Base-by-base conservation (phyloP, 2,113 vertebrate species). In the Myocastor coypus region DNA sequence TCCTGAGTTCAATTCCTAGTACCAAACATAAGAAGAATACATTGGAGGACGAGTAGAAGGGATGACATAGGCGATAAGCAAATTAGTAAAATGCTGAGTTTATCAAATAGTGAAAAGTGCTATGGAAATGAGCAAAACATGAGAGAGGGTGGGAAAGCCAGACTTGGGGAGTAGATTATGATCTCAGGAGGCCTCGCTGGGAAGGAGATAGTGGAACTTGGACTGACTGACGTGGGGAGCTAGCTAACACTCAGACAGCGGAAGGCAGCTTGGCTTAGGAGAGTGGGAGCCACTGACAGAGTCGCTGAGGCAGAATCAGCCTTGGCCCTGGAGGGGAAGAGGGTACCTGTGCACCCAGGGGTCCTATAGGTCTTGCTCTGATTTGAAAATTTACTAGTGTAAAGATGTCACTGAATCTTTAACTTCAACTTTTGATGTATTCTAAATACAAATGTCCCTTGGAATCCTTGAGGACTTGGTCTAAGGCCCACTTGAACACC, bases 331-430 rank as follows among this genome's bases (percentile, higher is more conserved):
- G 34, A 55, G 50, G 40, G 14, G 50, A 64, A 66, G 32, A 13
- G 46, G 14, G 14, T 1, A 2, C 17, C 22, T 64, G 46, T n/a
- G n/a, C 22, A 30, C 13, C 16, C 13, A 9, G 50, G 32, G n/a
- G 11, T 40, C 52, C 19, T 30, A 24, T 19, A 14, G 30, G 8
- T 37, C 34, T 63, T 42, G 24, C 78, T 73, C 83, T 85, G 37
- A 81, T 78, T 66, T 59, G 16, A 87, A 95, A 86, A 89, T 83
- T 55, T 61, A 57, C 73, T 57, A 59, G 2, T 34, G 22, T 85
- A 55, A 81, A 94, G 55, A 55, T 80, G 12, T n/a, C 81, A 94
- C 26, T 75, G n/a, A 80, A 81, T 92, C 80, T 81, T 34, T 95
- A 83, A 94, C 42, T 80, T 89, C 28, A 13, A 89, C 16, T 75